phyloP scores from a whole-genome alignment of 2,888 invertebrate genomes.

The Eupithecia pulchellata region DNA sequence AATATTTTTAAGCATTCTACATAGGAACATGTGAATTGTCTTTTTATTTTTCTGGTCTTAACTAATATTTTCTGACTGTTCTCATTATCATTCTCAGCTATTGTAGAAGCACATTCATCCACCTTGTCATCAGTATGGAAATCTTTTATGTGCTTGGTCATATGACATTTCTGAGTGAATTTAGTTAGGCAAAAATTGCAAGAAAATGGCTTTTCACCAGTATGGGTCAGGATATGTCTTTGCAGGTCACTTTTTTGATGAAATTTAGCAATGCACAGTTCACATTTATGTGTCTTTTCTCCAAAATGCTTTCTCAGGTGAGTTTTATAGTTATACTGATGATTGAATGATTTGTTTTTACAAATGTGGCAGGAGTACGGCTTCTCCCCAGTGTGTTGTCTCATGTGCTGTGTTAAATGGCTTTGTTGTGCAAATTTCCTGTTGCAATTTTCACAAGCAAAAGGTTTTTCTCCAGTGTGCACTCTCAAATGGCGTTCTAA shows the following conservation, averaged over 20 bases:
- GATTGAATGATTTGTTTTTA: constrained; percentile 28
- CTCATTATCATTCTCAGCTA: neutral
- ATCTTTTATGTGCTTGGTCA: constrained; percentile 13
- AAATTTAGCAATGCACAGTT: constrained; percentile 18
- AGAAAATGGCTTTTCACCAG: constrained; percentile 29
- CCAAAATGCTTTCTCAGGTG: constrained; percentile 31
- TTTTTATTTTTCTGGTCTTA: constrained; percentile 2
- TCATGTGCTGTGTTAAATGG: constrained; percentile 29
- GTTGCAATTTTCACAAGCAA: constrained; percentile 19
- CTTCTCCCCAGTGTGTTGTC: constrained; percentile 26
- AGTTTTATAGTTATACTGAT: constrained; percentile 23
- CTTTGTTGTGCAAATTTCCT: constrained; percentile 21
- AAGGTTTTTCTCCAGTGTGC: constrained; percentile 32
- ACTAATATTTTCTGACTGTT: neutral
- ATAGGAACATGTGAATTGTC: constrained; percentile 9
- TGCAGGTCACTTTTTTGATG: constrained; percentile 26
- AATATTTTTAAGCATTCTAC: constrained; percentile 13
- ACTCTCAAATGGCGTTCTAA: constrained; percentile 16
- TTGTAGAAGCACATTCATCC: neutral
- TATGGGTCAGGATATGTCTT: constrained; percentile 29
- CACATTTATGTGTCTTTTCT: constrained; percentile 11
- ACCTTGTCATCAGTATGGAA: constrained; percentile 10
- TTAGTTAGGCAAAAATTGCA: constrained; percentile 9
- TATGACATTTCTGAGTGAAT: constrained; percentile 25
- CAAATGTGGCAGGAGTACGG: constrained; percentile 26